phyloP scores from a whole-genome alignment of 1,140 invertebrate genomes.

The Zaprionus davidi region DNA sequence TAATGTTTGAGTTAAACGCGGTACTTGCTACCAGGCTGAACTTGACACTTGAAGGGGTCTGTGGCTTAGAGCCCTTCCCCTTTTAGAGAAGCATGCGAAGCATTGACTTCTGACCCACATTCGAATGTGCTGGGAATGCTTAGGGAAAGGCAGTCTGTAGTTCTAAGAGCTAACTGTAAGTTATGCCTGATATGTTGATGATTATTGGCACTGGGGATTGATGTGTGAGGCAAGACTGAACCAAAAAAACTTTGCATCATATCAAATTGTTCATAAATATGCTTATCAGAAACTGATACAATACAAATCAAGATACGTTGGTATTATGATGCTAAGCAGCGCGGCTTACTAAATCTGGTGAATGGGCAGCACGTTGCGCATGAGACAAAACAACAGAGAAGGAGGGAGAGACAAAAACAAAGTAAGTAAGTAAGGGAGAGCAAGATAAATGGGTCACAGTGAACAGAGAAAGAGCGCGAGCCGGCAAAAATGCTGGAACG shows the following conservation, averaged over 20 bases:
- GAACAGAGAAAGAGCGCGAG: slow-evolving; percentile 59
- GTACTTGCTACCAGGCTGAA: slow-evolving; percentile 52
- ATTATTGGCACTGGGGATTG: slow-evolving; percentile 6
- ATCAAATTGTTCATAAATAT: slow-evolving; percentile 38
- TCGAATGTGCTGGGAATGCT: neutral
- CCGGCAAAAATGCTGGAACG: slow-evolving; percentile 63
- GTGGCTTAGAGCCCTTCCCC: neutral
- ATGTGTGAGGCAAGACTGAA: slow-evolving; percentile 3
- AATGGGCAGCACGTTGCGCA: slow-evolving; percentile 42
- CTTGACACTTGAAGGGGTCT: slow-evolving; percentile 43
- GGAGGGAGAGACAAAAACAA: neutral
- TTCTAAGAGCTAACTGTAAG: slow-evolving; percentile 32
- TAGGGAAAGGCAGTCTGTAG: slow-evolving; percentile 12
- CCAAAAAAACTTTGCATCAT: slow-evolving; percentile 21
- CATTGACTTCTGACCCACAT: slow-evolving; percentile 39
- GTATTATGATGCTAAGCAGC: slow-evolving; percentile 47
- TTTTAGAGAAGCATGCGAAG: neutral
- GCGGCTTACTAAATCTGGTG: slow-evolving; percentile 26
- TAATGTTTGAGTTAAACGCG: slow-evolving; percentile 45
- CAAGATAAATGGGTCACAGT: slow-evolving; percentile 64
- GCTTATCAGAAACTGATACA: slow-evolving; percentile 16
- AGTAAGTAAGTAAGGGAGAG: neutral
- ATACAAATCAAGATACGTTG: slow-evolving; percentile 2
- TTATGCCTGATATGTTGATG: slow-evolving; percentile 11
- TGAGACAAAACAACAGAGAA: slow-evolving; percentile 19